Evolutionary conservation across 1,140 invertebrate species (phyloP).

Genomic region (Bombus vancouverensis): DNA sequence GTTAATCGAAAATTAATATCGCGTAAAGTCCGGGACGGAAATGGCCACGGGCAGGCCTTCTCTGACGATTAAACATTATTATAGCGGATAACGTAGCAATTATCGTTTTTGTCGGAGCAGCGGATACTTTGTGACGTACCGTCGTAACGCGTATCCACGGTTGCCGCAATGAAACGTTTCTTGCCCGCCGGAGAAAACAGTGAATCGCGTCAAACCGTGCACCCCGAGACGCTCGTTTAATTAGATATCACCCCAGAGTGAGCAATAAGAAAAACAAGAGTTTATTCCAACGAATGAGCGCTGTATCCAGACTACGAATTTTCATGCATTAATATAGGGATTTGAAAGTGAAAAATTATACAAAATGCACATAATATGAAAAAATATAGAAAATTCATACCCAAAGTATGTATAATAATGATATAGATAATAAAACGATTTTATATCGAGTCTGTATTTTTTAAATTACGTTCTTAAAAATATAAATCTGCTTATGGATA

Average conservation of each 20-base stretch:
- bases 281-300: neutral
- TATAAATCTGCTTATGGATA: no score
- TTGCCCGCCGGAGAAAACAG: slow-evolving; percentile 20
- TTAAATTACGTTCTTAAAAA: no score
- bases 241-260: neutral
- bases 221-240: slow-evolving; percentile 17
- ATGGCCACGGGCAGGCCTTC: neutral
- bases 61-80: slow-evolving; percentile 62
- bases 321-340: no score
- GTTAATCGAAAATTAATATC: slow-evolving; percentile 47
- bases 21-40: neutral
- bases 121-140: slow-evolving; percentile 8
- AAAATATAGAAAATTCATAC: no score
- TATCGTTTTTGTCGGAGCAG: slow-evolving; percentile 52
- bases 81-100: slow-evolving; percentile 60
- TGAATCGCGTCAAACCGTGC: slow-evolving; percentile 21
- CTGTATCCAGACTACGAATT: no score
- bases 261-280: neutral
- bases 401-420: no score
- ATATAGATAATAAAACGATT: no score
- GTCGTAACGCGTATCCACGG: slow-evolving; percentile 12
- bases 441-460: no score
- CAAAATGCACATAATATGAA: no score
- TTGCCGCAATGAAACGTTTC: slow-evolving; percentile 23
- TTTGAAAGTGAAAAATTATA: no score